Base-by-base conservation (phyloP, 2,113 vertebrate genomes). In the Epinephelus cyanopodus region DNA sequence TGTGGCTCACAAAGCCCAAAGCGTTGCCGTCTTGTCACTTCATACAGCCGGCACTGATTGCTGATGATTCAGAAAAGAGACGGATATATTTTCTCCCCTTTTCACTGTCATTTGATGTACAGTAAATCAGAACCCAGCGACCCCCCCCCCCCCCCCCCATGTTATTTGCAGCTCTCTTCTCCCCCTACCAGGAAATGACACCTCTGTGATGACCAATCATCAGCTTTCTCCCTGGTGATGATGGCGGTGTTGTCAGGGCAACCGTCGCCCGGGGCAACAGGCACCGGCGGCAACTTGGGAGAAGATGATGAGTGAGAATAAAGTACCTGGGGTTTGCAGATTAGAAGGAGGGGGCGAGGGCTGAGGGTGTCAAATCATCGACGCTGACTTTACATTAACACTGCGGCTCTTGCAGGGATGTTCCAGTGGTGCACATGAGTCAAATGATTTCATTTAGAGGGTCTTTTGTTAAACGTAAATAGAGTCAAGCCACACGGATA, bases 181-280 rank as follows among this genome's bases (percentile, higher is more conserved):
- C 50, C 10, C 25, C 47, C 50, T 23, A 60, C 53, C 70, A 85
- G 91, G 89, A 94, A 91, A 84, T 85, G 88, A 94, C 87, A 92
- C 88, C 87, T 87, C 68, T 62, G 61, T 81, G 75, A 80, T 86
- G 83, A 91, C 91, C 93, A 91, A 93, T 94, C 92, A 60, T 89
- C 85, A 86, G 88, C 68, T 74, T 71, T 90, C 80, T 90, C 85
- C 71, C 74, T 57, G 76, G 78, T 84, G 90, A 91, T 87, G 89
- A 83, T 86, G 83, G 79, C 19, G 27, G 75, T 83, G 85, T 90
- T 70, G 88, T 90, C 91, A 91, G 71, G 91, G 86, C 87, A 91
- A 94, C 93, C 5, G 42, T 94, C 76, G 45, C 91, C 85, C 77
- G 8, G 65, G 88, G 91, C 87, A 94, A 94, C 92, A 63, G 64